phyloP scores from a whole-genome alignment of 2,113 vertebrate genomes.

The Anser cygnoides region DNA sequence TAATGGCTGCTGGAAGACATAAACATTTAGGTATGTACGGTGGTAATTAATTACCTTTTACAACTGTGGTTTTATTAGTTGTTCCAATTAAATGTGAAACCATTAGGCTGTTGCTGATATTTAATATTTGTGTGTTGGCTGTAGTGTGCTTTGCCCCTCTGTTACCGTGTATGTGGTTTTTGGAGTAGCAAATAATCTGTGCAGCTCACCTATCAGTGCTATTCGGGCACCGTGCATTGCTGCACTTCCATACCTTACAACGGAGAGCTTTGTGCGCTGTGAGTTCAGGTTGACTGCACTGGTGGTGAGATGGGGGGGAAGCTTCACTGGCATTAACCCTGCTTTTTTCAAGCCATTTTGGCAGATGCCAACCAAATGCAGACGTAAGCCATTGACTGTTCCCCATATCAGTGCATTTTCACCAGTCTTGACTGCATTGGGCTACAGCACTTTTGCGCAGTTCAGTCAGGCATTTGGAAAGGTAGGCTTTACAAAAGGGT shows the following conservation, averaged over 20 bases:
- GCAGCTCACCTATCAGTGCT: background rate
- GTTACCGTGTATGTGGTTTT: background rate
- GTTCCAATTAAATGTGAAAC: constrained; percentile 3
- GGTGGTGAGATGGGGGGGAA: fast-evolving
- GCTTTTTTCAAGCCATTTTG: background rate
- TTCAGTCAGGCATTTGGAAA: background rate
- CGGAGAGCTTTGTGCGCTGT: fast-evolving
- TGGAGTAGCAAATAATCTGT: background rate
- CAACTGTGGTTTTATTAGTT: background rate
- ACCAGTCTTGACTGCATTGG: background rate
- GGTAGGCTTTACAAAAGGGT: background rate
- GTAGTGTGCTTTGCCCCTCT: background rate
- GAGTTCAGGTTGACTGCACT: background rate
- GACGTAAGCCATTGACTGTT: background rate
- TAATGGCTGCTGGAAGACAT: constrained; percentile 23
- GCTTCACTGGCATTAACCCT: background rate
- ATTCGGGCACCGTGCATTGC: background rate
- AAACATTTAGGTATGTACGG: background rate
- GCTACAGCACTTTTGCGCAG: fast-evolving
- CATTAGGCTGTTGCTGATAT: background rate
- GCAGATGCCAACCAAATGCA: background rate
- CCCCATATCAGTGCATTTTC: fast-evolving
- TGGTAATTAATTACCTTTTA: background rate
- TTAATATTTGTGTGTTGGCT: background rate
- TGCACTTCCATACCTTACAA: fast-evolving